These are phyloP conservation scores for Salvelinus sp. DNA, from an alignment of 2,113 vertebrate genomes.

Conservation along the genomic window DNA sequence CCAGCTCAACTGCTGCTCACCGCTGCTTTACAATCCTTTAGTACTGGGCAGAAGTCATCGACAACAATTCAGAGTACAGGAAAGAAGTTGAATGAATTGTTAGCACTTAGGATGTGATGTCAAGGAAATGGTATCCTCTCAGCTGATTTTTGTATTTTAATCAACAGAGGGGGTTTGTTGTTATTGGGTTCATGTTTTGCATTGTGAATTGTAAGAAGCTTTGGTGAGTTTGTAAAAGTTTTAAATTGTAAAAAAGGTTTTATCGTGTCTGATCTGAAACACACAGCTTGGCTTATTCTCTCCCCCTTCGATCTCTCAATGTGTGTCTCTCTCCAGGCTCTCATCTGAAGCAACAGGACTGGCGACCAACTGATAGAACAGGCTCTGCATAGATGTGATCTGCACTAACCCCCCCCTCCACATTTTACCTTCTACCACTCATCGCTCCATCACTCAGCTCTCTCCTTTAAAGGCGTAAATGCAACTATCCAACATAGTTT, in stretches of 20 bases:
- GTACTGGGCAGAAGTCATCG: background rate
- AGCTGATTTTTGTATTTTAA: background rate
- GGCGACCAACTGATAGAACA: slow-evolving; percentile 89
- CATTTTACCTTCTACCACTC: slow-evolving; percentile 70
- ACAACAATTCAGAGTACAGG: background rate
- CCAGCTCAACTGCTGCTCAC: background rate
- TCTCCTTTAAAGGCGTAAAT: slow-evolving; percentile 82
- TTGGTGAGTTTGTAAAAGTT: too few species aligned
- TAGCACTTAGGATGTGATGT: background rate
- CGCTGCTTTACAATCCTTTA: background rate
- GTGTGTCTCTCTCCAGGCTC: slow-evolving; percentile 83
- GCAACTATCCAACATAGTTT: slow-evolving; percentile 81
- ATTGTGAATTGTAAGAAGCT: too few species aligned
- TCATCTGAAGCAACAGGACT: slow-evolving; percentile 97
- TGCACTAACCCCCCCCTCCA: slow-evolving; percentile 73
- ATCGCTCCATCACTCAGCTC: too few species aligned
- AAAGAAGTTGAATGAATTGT: background rate
- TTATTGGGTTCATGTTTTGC: too few species aligned
- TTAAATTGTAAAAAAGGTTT: too few species aligned
- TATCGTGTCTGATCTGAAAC: background rate
- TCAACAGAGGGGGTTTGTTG: too few species aligned
- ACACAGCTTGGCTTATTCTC: slow-evolving; percentile 61
- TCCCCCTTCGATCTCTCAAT: slow-evolving; percentile 56
- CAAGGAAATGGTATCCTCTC: background rate
- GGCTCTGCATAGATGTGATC: slow-evolving; percentile 65